Evolutionary conservation across 2,113 vertebrate species (phyloP).

Genomic region (Sorex araneus): DNA sequence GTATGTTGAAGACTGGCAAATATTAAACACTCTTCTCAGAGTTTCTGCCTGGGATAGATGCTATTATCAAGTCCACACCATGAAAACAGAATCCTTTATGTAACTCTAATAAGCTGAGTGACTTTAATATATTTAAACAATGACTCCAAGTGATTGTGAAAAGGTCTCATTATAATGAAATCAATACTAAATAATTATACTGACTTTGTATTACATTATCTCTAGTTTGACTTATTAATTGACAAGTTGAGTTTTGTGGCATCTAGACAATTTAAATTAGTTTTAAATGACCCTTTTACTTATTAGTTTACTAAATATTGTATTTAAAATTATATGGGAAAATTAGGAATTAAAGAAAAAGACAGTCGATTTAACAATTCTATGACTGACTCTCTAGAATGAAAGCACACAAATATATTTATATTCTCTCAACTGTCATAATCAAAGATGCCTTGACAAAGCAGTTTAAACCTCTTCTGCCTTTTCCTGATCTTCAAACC

Average conservation of each 20-base stretch:
- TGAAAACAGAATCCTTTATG: constrained; percentile 75
- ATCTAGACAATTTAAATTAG: constrained; percentile 79
- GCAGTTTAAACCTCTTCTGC: constrained; percentile 69
- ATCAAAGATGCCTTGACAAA: constrained; percentile 75
- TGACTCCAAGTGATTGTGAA: constrained; percentile 75
- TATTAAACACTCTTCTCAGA: constrained; percentile 75
- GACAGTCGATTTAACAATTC: constrained; percentile 74
- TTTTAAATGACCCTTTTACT: constrained; percentile 82
- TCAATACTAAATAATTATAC: constrained; percentile 79
- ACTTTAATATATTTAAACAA: constrained; percentile 69
- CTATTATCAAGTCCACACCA: constrained; percentile 74
- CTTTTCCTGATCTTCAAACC: constrained; percentile 68
- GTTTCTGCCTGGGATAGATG: constrained; percentile 77
- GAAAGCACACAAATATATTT: constrained; percentile 74
- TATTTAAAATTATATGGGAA: constrained; percentile 83
- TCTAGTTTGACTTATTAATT: constrained; percentile 81
- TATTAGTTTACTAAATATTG: constrained; percentile 87
- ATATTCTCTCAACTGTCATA: not conserved
- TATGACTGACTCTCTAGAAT: constrained; percentile 77
- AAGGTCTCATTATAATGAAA: constrained; percentile 70
- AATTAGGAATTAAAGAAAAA: constrained; percentile 79
- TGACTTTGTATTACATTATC: constrained; percentile 64
- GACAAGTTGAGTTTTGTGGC: constrained; percentile 80
- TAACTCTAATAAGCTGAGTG: constrained; percentile 71
- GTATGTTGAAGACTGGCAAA: constrained; percentile 69